A percentile compares a stretch with the other conserved stretches of the same genome.
Conservation (phyloP, 2,797 vertebrate species). For the Tapera naevia region DNA sequence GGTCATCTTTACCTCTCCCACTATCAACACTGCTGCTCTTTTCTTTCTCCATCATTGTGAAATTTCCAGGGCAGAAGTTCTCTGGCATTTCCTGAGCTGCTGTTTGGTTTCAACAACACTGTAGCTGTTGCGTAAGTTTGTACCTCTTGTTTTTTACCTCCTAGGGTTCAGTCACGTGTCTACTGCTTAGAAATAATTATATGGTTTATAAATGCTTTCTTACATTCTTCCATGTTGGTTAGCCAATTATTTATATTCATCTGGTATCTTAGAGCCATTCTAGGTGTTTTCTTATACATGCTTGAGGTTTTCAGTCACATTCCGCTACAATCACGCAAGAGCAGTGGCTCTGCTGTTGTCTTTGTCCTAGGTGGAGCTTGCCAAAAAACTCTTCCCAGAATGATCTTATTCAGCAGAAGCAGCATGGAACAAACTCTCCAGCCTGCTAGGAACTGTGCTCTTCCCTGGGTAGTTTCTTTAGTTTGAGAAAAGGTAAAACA, state of each 20-base stretch:
- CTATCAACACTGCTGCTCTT: not conserved
- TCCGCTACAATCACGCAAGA: not conserved
- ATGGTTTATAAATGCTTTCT: not conserved
- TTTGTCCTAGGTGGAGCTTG: not conserved
- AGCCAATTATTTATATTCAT: not conserved
- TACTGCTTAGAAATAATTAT: constrained; percentile 12
- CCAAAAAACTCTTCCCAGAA: constrained; percentile 48
- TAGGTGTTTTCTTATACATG: not conserved
- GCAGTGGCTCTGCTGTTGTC: not conserved
- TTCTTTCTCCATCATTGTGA: constrained; percentile 17
- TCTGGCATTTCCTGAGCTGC: not conserved
- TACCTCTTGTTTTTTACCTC: constrained; percentile 25
- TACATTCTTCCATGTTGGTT: not conserved
- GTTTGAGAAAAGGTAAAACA: not conserved
- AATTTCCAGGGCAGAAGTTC: constrained; percentile 13
- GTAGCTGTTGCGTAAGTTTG: not conserved
- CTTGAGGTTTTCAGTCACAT: constrained; percentile 3
- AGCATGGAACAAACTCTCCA: constrained; percentile 33
- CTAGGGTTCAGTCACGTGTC: not conserved
- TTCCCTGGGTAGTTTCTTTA: not conserved
- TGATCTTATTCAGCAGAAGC: not conserved
- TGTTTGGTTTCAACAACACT: not conserved
- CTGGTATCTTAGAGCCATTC: not conserved
- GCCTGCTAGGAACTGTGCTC: not conserved
- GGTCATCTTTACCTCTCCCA: constrained; percentile 38